Conservation (phyloP, 1,140 invertebrate genomes). For the Orchestia grillus region DNA sequence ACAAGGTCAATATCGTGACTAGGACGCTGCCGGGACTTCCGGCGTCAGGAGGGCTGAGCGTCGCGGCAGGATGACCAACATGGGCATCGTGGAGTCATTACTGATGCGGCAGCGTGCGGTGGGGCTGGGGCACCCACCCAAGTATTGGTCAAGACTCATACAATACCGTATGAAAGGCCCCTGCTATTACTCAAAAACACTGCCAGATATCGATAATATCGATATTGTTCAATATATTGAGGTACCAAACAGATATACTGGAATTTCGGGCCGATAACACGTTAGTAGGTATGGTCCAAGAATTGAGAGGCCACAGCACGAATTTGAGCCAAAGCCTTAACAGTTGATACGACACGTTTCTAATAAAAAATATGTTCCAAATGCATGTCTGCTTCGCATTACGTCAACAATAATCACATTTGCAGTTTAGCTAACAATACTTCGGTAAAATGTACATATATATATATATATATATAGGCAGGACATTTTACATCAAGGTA, state of each 20-base stretch:
- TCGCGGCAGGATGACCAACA: not conserved
- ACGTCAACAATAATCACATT: too few relatives aligned
- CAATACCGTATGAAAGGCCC: not conserved
- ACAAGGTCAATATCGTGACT: slow-evolving; percentile 50
- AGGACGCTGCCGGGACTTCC: not conserved
- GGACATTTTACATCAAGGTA: not conserved
- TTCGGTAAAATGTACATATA: not conserved
- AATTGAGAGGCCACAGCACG: not conserved
- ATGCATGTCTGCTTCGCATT: not conserved
- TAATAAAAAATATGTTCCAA: not conserved
- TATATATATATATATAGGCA: not conserved
- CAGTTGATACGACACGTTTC: not conserved
- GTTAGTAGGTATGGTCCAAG: not conserved
- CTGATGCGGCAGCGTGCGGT: too few relatives aligned
- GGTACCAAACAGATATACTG: too few relatives aligned
- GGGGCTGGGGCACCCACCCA: not conserved
- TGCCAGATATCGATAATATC: too few relatives aligned
- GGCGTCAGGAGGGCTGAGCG: not conserved
- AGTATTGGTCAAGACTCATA: not conserved
- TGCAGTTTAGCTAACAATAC: not conserved
- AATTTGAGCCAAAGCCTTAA: not conserved
- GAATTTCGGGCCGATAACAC: too few relatives aligned
- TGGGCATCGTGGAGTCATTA: not conserved
- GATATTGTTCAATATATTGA: too few relatives aligned
- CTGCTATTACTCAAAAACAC: too few relatives aligned